Conservation (phyloP, 2,888 invertebrate species). For the Tupiocoris notatus region DNA sequence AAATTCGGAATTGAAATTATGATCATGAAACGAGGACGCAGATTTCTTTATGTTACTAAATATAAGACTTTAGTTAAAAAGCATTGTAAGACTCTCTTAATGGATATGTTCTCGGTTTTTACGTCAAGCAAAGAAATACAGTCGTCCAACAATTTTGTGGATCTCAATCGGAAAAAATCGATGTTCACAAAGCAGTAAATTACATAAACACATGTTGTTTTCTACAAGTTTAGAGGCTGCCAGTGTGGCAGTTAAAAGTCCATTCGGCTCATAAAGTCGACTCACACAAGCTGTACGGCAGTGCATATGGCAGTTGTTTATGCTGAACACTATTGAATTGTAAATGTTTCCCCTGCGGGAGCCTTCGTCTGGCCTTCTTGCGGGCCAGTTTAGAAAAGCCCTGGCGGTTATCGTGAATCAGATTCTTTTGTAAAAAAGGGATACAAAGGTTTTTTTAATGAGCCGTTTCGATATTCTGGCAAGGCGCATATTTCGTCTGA, state of each 20-base stretch:
- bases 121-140: neutral
- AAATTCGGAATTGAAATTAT: no score
- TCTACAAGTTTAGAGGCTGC: neutral
- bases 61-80: no score
- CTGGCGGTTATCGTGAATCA: neutral
- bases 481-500: no score
- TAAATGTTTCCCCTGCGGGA: constrained; percentile 27
- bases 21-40: no score
- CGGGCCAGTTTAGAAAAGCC: neutral
- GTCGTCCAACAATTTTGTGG: neutral
- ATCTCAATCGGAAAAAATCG: neutral
- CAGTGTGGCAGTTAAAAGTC: neutral
- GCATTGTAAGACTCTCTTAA: no score
- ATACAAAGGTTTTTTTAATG: neutral
- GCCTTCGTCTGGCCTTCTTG: neutral
- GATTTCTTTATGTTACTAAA: no score
- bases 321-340: constrained; percentile 31
- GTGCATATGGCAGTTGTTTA: constrained; percentile 33
- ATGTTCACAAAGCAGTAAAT: neutral
- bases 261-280: constrained; percentile 24
- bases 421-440: neutral
- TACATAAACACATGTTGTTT: neutral
- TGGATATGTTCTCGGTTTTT: no score
- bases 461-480: no score
- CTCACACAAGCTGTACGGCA: neutral